phyloP scores from a whole-genome alignment of 2,797 vertebrate genomes.

The Ctenopoma multispine region DNA sequence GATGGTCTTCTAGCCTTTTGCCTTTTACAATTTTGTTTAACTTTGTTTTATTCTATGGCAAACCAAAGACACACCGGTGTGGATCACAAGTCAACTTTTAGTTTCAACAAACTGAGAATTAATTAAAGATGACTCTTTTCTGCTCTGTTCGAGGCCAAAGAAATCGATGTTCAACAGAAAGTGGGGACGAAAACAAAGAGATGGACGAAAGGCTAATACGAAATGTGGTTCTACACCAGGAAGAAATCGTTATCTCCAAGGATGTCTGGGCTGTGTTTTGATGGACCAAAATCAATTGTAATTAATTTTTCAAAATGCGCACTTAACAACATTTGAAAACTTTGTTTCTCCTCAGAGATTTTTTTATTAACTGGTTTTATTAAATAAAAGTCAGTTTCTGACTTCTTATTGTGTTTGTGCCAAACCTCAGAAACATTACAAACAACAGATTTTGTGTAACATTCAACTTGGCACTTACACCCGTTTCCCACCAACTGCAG shows the following conservation, averaged over 20 bases:
- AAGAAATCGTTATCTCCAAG: constrained; percentile 21
- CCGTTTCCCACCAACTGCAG: too few species aligned
- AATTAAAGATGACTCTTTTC: constrained; percentile 65
- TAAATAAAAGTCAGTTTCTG: too few species aligned
- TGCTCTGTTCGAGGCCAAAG: constrained; percentile 34
- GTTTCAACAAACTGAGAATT: too few species aligned
- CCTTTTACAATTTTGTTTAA: background rate
- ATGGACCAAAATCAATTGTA: constrained; percentile 11
- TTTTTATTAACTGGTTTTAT: background rate
- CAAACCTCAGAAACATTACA: too few species aligned
- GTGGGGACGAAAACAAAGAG: constrained; percentile 3
- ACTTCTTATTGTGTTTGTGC: too few species aligned
- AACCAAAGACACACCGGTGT: background rate
- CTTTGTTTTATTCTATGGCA: background rate
- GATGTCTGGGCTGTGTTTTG: constrained; percentile 23
- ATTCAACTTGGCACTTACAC: too few species aligned
- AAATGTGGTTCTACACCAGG: background rate
- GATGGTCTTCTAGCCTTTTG: too few species aligned
- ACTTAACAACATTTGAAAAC: constrained; percentile 4
- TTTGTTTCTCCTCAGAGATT: background rate
- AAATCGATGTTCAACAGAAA: constrained; percentile 52
- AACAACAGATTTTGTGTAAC: too few species aligned
- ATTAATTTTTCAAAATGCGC: background rate
- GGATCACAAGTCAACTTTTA: too few species aligned
- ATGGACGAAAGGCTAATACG: constrained; percentile 15